Evolutionary conservation across 2,888 invertebrate genomes (phyloP).

Genomic region (Diaphora mendica): DNA sequence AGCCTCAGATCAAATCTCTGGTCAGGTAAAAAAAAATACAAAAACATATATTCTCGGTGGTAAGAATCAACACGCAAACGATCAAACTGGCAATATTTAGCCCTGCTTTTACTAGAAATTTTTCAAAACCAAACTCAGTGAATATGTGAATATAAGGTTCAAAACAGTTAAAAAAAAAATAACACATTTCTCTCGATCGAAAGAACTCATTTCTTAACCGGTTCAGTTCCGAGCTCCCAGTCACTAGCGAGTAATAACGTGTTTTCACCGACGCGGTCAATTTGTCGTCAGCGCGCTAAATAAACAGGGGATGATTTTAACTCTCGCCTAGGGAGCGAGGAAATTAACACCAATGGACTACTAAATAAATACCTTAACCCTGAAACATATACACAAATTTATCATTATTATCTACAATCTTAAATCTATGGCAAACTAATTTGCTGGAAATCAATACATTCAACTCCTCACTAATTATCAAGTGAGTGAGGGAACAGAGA

Average conservation of each 20-base stretch:
- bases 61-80: too few species aligned
- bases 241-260: constrained; percentile 5
- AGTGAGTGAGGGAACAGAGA: too few species aligned
- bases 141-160: too few species aligned
- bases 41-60: too few species aligned
- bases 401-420: constrained; percentile 1
- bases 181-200: background rate
- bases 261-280: constrained; percentile 23
- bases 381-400: constrained; percentile 7
- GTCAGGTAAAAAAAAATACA: too few species aligned
- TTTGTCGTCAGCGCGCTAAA: constrained; percentile 34
- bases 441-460: too few species aligned
- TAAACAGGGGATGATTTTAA: constrained; percentile 31
- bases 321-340: constrained; percentile 17
- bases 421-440: too few species aligned
- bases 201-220: constrained; percentile 1
- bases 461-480: too few species aligned
- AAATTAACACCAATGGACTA: constrained; percentile 14
- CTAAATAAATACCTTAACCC: constrained; percentile 21
- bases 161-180: background rate
- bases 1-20: too few species aligned
- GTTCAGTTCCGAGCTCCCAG: background rate
- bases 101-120: too few species aligned
- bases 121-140: too few species aligned
- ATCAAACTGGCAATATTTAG: too few species aligned